Base-by-base conservation (phyloP, 2,888 invertebrate species). In the Muschampia plurimacula region DNA sequence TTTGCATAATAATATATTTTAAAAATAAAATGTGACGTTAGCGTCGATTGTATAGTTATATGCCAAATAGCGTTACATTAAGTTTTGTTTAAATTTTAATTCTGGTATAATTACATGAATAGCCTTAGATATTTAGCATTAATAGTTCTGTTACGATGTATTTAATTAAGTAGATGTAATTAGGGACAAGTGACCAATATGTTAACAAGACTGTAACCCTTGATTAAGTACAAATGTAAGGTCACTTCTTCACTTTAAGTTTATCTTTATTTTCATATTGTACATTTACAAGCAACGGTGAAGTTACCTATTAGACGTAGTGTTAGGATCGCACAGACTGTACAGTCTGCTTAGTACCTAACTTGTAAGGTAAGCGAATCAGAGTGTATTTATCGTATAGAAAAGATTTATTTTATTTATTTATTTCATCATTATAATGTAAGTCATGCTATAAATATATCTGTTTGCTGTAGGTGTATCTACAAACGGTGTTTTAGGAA, bases 181-280 rank as follows among this genome's bases (percentile, higher is more conserved):
- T 64, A 69, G 69, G 69, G 64, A 75, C 69, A 73, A 86, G 86
- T 88, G 93, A 93, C 93, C 93, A 93, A 93, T 89, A 82, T 85
- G 78, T 85, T 89, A 88, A 89, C 85, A 90, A 93, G 93, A 93
- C 93, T 93, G 91, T 90, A 81, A 81, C 84, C 83, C 86, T 85
- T 83, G 64, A 72, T 60, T 92, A 88, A 92, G 93, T 93, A 92
- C 92, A 92, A 91, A 92, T 78, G 75, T 80, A 84, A 76, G 44
- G 74, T 75, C 73, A 74, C 66, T 76, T 74, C 77, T 73, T 44
- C 36, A n/a, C 12, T 32, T 55, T 71, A 10, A 41, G 72, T 75
- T 55, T 73, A 74, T 72, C 75, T 69, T 78, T 74, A 55, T 67
- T 72, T 36, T 67, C 44, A 55, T 77, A 75, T 66, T 88, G 86